phyloP scores from a whole-genome alignment of 2,888 invertebrate genomes.

The Plebejus anna region DNA sequence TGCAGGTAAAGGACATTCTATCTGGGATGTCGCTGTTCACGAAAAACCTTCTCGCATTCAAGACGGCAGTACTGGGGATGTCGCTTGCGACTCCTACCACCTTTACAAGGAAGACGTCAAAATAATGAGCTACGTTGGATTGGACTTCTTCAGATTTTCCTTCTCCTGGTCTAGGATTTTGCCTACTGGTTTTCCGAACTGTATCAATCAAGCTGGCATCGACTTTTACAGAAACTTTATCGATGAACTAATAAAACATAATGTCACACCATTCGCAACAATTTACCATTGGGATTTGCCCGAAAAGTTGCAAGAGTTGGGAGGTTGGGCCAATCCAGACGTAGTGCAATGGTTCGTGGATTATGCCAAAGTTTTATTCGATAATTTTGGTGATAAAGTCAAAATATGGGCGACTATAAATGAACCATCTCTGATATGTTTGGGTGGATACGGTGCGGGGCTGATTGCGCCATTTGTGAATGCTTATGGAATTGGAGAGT shows the following conservation, averaged over 20 bases:
- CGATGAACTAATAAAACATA: conserved; percentile 60
- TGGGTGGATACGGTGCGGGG: conserved; percentile 56
- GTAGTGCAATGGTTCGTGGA: conserved; percentile 70
- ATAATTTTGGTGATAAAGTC: conserved; percentile 78
- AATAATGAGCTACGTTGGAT: conserved; percentile 64
- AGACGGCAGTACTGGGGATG: conserved; percentile 65
- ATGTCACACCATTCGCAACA: conserved; percentile 78
- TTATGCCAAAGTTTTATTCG: conserved; percentile 67
- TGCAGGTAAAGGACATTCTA: conserved; percentile 78
- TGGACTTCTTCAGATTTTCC: conserved; percentile 78
- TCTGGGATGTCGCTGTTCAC: conserved; percentile 73
- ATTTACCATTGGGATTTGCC: conserved; percentile 80
- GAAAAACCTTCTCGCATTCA: conserved; percentile 46
- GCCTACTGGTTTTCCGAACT: conserved; percentile 75
- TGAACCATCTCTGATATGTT: conserved; percentile 77
- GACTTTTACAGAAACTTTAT: conserved; percentile 83
- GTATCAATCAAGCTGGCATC: conserved; percentile 81
- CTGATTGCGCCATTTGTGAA: conserved; percentile 52
- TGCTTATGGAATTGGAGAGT: neutral
- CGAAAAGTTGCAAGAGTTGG: conserved; percentile 72
- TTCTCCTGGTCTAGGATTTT: conserved; percentile 83
- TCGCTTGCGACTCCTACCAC: conserved; percentile 81
- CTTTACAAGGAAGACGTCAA: conserved; percentile 77
- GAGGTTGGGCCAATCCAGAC: conserved; percentile 75
- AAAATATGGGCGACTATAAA: conserved; percentile 86